Base-by-base conservation (phyloP, 2,888 invertebrate genomes). In the Cheilosia scutellata region DNA sequence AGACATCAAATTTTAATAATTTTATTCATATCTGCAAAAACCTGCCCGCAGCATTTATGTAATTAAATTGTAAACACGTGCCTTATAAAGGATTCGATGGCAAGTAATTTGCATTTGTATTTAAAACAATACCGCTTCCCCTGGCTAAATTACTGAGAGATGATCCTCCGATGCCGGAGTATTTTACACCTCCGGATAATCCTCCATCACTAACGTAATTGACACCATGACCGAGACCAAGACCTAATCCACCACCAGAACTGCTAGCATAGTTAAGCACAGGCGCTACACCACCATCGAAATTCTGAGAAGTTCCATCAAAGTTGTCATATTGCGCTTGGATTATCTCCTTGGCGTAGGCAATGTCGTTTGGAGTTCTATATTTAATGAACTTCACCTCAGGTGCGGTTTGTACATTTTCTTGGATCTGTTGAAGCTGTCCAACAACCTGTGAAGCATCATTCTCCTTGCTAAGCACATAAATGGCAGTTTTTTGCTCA, bases 401-500 rank as follows among this genome's bases (percentile, higher is more conserved):
- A n/a, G 89, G 89, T 60, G 88, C 79, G 37, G 80, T 87, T 13
- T 87, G 87, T 62, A 87, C 79, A 31, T 80, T 80, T 37, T 83
- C 84, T 72, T 87, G 84, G 27, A 86, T 70, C 60, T 87, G 80
- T 60, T 80, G 76, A 70, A 91, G 74, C 29, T 89, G 90, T 82
- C 74, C 88, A 87, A 90, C 90, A 74, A 91, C 87, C 74, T 90
- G 89, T 55, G 89, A 88, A 4, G 89, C 89, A 16, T 91, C 90
- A 1, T 90, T 83, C 87, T 91, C 90, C 87, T 92, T 91, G 84
- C 88, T 89, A 27, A 92, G 89, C 1, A 92, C 92, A 86, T 92
- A 92, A 76, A 92, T 91, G 82, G 91, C 91, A 20, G 92, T 92
- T 88, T 90, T 88, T 40, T 92, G 91, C 47, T 92, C 89, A 31